Evolutionary conservation across 2,888 invertebrate genomes (phyloP), one percentile per base, ranked within the genome.

Genomic region (Rhodophaea formosa): DNA sequence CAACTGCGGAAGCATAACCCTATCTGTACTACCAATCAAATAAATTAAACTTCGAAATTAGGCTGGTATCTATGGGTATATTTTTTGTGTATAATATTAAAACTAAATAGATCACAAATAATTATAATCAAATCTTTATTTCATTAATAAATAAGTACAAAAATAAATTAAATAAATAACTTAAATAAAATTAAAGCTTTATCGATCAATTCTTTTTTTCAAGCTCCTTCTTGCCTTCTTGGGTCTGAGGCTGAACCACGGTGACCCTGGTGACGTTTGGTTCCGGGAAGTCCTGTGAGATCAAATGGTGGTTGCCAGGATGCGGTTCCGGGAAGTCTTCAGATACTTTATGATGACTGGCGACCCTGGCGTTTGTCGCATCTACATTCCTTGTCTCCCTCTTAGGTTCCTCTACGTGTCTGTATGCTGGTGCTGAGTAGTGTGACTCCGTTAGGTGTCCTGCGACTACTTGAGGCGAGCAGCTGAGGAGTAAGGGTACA

Each of bases 211-310:
- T 32, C 1, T 52, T 32, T 8, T 55, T 45, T n/a, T 55, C 32
- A 10, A 35, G 8, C 30, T 46, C 23, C 32, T 56, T 46, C 8
- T 39, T 49, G 7, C 23, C 30, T 0, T 42, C 35, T 57, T 29
- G 16, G 14, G 3, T 14, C 8, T 39, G 56, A 7, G 35, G 3
- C 8, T 55, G 56, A 8, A 42, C 43, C 0, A 17, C 17, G 32
- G 16, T 32, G 45, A 57, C n/a, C 7, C 15, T 49, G 3, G 57
- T 53, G 14, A 58, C 0, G 59, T 77, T 75, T 1, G 76, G 65
- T 0, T 62, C 58, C 10, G 78, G 76, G 51, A 71, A 78, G 55
- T 78, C 78, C 23, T 66, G 62, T 1, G 78, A 78, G 10, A 78
- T 65, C 3, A 67, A 57, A 47, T 75, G 71, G 49, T 62, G 72